Percentiles rank a stretch among this genome's conserved stretches.
Conservation (phyloP, 2,888 invertebrate species). For the Hesperia comma region DNA sequence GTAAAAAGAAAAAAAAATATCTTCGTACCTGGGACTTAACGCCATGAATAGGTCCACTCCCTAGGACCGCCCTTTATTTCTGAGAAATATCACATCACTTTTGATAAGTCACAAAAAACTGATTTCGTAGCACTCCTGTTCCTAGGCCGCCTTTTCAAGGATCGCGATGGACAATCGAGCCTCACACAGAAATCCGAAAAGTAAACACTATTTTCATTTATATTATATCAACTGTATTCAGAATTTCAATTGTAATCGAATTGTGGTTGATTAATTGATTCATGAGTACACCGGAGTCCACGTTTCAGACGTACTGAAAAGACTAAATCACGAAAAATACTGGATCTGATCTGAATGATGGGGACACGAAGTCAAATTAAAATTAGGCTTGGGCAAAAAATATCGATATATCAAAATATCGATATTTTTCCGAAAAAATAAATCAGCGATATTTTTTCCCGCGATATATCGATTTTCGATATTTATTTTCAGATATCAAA, state of each 20-base stretch:
- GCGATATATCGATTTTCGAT: no score
- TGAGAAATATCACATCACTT: slow-evolving; percentile 49
- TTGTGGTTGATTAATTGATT: slow-evolving; percentile 11
- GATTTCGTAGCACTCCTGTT: slow-evolving; percentile 41
- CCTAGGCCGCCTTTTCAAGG: slow-evolving; percentile 7
- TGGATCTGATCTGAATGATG: slow-evolving; percentile 37
- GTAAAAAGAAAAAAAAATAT: slow-evolving; percentile 39
- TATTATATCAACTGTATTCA: slow-evolving; percentile 3
- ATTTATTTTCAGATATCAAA: no score
- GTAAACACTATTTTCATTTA: slow-evolving; percentile 15
- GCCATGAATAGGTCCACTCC: slow-evolving; percentile 52
- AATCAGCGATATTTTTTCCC: no score
- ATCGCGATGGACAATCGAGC: slow-evolving; percentile 15
- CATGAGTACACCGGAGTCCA: slow-evolving; percentile 8
- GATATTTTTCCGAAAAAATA: no score
- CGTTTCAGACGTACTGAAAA: neutral
- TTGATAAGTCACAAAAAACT: slow-evolving; percentile 44
- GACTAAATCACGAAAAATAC: slow-evolving; percentile 46
- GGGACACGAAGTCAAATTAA: slow-evolving; percentile 62
- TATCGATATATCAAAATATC: no score
- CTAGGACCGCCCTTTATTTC: slow-evolving; percentile 43
- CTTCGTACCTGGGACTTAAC: slow-evolving; percentile 45
- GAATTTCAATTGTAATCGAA: neutral
- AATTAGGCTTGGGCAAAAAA: no score
- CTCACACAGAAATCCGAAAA: neutral